Evolutionary conservation across 2,113 vertebrate species (phyloP), one percentile per base, ranked within the genome.

Genomic region (Philantomba maxwellii): DNA sequence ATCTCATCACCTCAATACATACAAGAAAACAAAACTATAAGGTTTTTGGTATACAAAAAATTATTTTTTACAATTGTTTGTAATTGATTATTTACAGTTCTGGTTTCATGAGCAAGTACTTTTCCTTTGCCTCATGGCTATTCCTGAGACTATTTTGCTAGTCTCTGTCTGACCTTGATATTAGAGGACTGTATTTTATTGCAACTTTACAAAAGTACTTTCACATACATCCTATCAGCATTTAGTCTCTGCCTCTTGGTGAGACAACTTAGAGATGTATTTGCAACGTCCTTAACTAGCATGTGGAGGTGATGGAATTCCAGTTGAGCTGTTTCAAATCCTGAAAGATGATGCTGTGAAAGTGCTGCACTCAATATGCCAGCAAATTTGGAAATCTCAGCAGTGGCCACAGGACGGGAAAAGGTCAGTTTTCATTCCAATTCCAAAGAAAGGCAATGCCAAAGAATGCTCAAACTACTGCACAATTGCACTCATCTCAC

Each of bases 181-280:
- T 43, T 36, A 70, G 43, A 91, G 55, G 78, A 85, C 86, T 91
- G 0, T 62, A 58, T 87, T 92, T 93, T 84, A 58, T 53, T 82
- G 51, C 53, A 66, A 39, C 60, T 95, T 97, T 86, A 77, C 49
- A 82, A 97, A 70, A 97, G 51, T 77, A 58, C 57, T 95, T 95
- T 92, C 64, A 78, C 87, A 89, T 64, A 87, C 78, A 78, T 89
- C 57, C 89, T 95, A 66, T 89, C 57, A n/a, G 53, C 81, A 30
- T 90, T 83, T 87, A 51, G 88, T 89, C 95, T 91, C 83, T 64
- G 89, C 70, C n/a, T 89, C 86, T 86, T 26, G 10, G 11, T 91
- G 81, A 83, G 85, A 47, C 55, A 96, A 97, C 91, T 90, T 86
- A 85, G 64, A 95, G 86, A 88, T 88, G 73, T 57, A 81, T 95